Percentiles rank a stretch among this genome's conserved stretches.
phyloP scores from a whole-genome alignment of 2,113 vertebrate species.

The Ochotona curzoniae region DNA sequence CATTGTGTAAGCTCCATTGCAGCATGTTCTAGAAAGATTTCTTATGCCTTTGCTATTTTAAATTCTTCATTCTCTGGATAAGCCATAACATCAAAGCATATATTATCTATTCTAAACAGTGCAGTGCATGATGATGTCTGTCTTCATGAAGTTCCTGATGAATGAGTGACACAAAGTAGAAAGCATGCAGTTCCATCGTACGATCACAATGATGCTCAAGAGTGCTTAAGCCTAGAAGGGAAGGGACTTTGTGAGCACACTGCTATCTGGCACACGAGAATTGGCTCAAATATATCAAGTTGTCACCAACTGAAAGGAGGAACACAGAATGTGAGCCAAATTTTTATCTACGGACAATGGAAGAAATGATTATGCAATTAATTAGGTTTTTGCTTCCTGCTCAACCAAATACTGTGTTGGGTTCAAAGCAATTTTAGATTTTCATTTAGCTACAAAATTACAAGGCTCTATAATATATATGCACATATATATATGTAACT shows the following conservation, averaged over 20 bases:
- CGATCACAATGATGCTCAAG: background rate
- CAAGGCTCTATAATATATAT: background rate
- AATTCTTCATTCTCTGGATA: conserved; percentile 7
- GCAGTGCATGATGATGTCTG: background rate
- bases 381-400: conserved; percentile 8
- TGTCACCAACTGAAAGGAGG: background rate
- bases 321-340: background rate
- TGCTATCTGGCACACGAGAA: background rate
- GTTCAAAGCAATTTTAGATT: background rate
- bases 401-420: background rate
- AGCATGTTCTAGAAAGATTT: background rate
- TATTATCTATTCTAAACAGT: background rate
- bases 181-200: background rate
- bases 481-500: background rate
- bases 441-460: background rate
- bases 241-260: background rate
- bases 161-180: background rate
- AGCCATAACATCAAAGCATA: too few species aligned
- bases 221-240: background rate
- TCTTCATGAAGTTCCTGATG: background rate
- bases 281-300: background rate
- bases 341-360: background rate
- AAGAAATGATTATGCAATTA: conserved; percentile 6
- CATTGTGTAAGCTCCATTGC: conserved; percentile 17
- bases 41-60: conserved; percentile 28